Percentiles rank a stretch among this genome's conserved stretches.
phyloP scores from a whole-genome alignment of 2,888 invertebrate genomes.

The Hydropsyche betteni region DNA sequence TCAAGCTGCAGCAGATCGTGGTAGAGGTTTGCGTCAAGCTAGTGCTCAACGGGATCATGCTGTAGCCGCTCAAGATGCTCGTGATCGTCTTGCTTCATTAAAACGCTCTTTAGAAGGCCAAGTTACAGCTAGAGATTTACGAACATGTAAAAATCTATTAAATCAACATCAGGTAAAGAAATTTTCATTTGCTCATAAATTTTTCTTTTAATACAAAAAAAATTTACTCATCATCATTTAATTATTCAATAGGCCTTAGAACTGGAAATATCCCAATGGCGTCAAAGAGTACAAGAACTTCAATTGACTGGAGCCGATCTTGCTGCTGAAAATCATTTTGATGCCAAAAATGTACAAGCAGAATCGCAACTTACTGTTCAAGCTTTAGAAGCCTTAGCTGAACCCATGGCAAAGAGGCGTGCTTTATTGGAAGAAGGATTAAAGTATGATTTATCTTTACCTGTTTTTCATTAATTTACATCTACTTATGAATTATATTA shows the following conservation, averaged over 20 bases:
- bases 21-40: conserved; percentile 77
- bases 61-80: conserved; percentile 88
- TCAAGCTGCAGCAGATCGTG: conserved; percentile 80
- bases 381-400: conserved; percentile 74
- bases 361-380: conserved; percentile 79
- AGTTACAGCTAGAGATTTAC: conserved; percentile 87
- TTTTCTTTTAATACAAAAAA: conserved; percentile 14
- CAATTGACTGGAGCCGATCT: conserved; percentile 86
- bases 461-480: neutral
- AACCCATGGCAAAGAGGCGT: conserved; percentile 76
- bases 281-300: conserved; percentile 80
- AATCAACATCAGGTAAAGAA: conserved; percentile 81
- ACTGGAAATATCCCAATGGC: conserved; percentile 85
- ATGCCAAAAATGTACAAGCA: conserved; percentile 84
- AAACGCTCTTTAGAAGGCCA: conserved; percentile 80
- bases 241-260: conserved; percentile 70
- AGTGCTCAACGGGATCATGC: conserved; percentile 78
- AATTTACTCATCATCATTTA: neutral
- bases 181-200: neutral
- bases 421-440: conserved; percentile 85
- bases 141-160: conserved; percentile 89
- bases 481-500: neutral
- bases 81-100: conserved; percentile 85
- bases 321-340: conserved; percentile 94
- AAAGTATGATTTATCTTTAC: conserved; percentile 57